Evolutionary conservation across 2,888 invertebrate species (phyloP).

Genomic region (Orchesellides sinensis): DNA sequence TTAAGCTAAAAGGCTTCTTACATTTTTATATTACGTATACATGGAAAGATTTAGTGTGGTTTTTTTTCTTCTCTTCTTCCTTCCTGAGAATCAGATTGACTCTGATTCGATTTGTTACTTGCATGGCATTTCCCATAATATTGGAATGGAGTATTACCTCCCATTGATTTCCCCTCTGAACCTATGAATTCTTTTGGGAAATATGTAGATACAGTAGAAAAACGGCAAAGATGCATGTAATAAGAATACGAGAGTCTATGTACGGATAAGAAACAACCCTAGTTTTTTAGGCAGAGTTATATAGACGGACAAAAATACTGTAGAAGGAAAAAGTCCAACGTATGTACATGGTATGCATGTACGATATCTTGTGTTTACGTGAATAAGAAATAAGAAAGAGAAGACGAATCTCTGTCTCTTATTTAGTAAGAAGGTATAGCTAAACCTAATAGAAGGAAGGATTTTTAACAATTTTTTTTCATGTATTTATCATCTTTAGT

Average conservation of each 20-base stretch:
- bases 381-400: slow-evolving; percentile 16
- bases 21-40: slow-evolving; percentile 30
- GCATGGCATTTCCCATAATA: slow-evolving; percentile 64
- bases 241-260: no score
- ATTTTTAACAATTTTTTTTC: slow-evolving; percentile 35
- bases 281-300: no score
- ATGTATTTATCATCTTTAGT: slow-evolving; percentile 36
- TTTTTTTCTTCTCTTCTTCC: slow-evolving; percentile 15
- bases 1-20: slow-evolving; percentile 14
- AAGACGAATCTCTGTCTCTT: slow-evolving; percentile 54
- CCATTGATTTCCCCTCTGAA: slow-evolving; percentile 73
- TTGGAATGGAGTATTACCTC: slow-evolving; percentile 63
- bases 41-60: slow-evolving; percentile 64
- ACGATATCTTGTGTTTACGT: no score
- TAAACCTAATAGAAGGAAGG: slow-evolving; percentile 41
- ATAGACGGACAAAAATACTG: no score
- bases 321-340: neutral
- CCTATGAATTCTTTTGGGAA: slow-evolving; percentile 67
- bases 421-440: slow-evolving; percentile 39
- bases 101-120: slow-evolving; percentile 73
- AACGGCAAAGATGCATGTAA: no score
- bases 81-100: slow-evolving; percentile 70
- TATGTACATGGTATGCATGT: neutral
- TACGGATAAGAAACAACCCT: no score
- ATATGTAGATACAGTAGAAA: no score